Evolutionary conservation across 2,797 vertebrate species (phyloP).

Genomic region (Apogon talboti): DNA sequence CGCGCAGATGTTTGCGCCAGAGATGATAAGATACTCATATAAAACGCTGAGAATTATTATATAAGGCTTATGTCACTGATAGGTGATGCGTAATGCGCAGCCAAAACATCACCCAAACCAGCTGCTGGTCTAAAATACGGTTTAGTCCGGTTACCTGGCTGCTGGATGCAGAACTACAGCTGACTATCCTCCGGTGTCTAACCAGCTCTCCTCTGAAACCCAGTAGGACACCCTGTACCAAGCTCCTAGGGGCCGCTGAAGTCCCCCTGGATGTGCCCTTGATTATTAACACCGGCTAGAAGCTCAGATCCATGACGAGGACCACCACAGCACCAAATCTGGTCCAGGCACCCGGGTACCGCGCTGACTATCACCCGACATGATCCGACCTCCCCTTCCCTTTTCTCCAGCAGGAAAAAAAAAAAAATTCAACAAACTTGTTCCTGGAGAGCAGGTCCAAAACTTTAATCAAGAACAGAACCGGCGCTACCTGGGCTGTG

Average conservation of each 20-base stretch:
- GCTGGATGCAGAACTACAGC: slow-evolving; percentile 32
- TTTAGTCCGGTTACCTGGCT: slow-evolving; percentile 54
- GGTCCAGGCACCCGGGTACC: slow-evolving; percentile 56
- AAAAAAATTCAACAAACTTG: slow-evolving; percentile 45
- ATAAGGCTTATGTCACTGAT: slow-evolving; percentile 74
- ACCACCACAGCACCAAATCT: slow-evolving; percentile 54
- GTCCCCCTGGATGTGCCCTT: slow-evolving; percentile 71
- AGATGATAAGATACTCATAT: slow-evolving; percentile 41
- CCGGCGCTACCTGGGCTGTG: slow-evolving; percentile 58
- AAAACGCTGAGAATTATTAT: slow-evolving; percentile 65
- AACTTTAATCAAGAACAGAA: slow-evolving; percentile 65
- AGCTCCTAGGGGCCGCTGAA: slow-evolving; percentile 32
- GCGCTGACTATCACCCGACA: slow-evolving; percentile 37
- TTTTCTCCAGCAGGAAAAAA: not conserved
- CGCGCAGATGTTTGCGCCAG: slow-evolving; percentile 56
- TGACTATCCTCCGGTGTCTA: slow-evolving; percentile 25
- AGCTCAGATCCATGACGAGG: slow-evolving; percentile 45
- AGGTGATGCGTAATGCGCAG: slow-evolving; percentile 69
- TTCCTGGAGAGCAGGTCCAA: slow-evolving; percentile 26
- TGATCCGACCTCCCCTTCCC: slow-evolving; percentile 29
- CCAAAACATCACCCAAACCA: slow-evolving; percentile 46
- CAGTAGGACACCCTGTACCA: slow-evolving; percentile 37
- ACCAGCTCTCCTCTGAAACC: slow-evolving; percentile 12
- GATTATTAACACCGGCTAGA: slow-evolving; percentile 57
- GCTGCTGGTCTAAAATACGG: slow-evolving; percentile 49